Conservation (phyloP, 2,113 vertebrate species). For the Engystomops pustulosus region DNA sequence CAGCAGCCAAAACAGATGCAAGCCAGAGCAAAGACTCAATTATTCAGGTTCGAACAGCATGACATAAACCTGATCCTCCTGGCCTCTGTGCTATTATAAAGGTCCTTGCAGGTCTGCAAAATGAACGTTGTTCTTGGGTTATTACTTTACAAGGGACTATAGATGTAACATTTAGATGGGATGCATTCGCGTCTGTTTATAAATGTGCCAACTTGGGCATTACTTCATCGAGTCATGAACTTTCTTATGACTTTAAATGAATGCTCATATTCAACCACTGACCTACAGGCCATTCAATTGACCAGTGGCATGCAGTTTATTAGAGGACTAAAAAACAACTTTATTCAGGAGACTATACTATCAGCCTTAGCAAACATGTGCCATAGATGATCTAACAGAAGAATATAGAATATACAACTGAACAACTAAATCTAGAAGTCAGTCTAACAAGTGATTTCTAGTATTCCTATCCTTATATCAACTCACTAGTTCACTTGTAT, state of each 20-base stretch:
- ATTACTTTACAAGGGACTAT: not conserved
- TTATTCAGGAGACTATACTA: too few relatives aligned
- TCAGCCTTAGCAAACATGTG: too few relatives aligned
- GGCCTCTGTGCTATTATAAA: not conserved
- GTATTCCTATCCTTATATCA: too few relatives aligned
- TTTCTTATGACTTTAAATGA: not conserved
- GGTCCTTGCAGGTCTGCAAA: not conserved
- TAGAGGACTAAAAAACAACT: not conserved
- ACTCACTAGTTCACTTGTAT: too few relatives aligned
- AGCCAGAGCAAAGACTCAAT: slow-evolving; percentile 20
- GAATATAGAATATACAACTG: too few relatives aligned
- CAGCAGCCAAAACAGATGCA: slow-evolving; percentile 19
- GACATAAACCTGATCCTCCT: slow-evolving; percentile 32
- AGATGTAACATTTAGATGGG: not conserved
- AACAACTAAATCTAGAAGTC: too few relatives aligned
- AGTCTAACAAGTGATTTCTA: too few relatives aligned
- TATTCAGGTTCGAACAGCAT: slow-evolving; percentile 13
- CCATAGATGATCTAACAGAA: too few relatives aligned
- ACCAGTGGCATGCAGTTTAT: not conserved
- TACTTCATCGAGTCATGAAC: not conserved
- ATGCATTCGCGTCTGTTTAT: not conserved
- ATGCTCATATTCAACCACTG: not conserved
- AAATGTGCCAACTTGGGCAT: not conserved
- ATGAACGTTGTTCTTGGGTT: not conserved
- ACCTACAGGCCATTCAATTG: not conserved